Base-by-base conservation (phyloP, 1,140 invertebrate genomes). In the Bombus haemorrhoidalis region DNA sequence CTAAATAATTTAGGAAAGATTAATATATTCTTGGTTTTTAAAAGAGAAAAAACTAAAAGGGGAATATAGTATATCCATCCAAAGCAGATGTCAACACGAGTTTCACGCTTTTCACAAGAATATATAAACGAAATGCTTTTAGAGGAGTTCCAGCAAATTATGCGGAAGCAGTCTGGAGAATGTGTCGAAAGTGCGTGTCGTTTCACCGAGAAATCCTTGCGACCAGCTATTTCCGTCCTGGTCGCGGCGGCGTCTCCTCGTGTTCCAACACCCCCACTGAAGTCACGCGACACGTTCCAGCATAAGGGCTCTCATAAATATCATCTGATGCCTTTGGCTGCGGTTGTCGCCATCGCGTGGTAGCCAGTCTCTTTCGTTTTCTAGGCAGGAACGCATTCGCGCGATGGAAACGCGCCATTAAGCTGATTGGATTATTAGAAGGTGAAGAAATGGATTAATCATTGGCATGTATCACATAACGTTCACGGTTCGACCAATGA, bases 251-350 rank as follows among this genome's bases (percentile, higher is more conserved):
- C 57, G 47, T 66, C 78, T 41, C 34, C 37, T 1, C 25, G 28
- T n/a, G 41, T 64, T 34, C 39, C 32, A 77, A 84, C 82, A 84
- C 82, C 82, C 68, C 39, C 57, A 32, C 79, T 28, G 32, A 57
- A 78, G 62, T 64, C 28, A 8, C 57, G 66, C 72, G 59, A 71
- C 79, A 69, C 66, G 64, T 77, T 59, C 39, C 39, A 64, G 68
- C 78, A 62, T 80, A 85, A 85, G 78, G 83, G 69, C 43, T 28
- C 74, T 80, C 83, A 86, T 80, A 75, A 74, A 86, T 77, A 87
- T 80, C 41, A 34, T 64, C 41, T 12, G 41, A 78, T 75, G 76
- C 64, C 79, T 57, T 83, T 81, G 83, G 76, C 53, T 53, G 39
- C 53, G 39, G 66, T 79, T 84, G 76, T 80, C 66, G 64, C 62